Conservation (phyloP, 1,140 invertebrate species). For the Caerostris extrusa region DNA sequence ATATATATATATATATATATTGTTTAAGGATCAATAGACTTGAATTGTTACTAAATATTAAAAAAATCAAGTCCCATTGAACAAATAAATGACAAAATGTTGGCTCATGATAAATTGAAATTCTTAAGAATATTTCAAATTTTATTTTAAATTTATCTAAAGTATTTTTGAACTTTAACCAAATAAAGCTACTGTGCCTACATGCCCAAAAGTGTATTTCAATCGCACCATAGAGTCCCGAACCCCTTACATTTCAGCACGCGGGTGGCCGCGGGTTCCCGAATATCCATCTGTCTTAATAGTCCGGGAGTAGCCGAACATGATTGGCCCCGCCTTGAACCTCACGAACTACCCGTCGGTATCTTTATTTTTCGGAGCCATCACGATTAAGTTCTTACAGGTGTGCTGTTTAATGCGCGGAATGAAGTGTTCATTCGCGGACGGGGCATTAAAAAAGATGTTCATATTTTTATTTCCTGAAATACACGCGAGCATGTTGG, state of each 20-base stretch:
- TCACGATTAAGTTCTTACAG: constrained; percentile 76
- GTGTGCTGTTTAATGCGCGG: constrained; percentile 55
- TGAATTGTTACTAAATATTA: too few relatives aligned
- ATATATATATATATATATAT: too few relatives aligned
- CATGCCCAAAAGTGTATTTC: too few relatives aligned
- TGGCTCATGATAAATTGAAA: too few relatives aligned
- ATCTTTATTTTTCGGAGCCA: neutral
- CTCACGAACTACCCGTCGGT: constrained; percentile 58
- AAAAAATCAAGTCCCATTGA: too few relatives aligned
- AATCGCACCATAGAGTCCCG: neutral
- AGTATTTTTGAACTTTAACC: too few relatives aligned
- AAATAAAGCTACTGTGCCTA: too few relatives aligned
- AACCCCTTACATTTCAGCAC: neutral
- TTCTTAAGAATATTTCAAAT: too few relatives aligned
- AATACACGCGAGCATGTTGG: constrained; percentile 48
- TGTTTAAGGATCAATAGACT: too few relatives aligned
- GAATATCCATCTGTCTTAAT: constrained; percentile 69
- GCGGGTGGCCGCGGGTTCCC: constrained; percentile 41
- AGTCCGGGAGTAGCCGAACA: constrained; percentile 73
- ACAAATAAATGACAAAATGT: too few relatives aligned
- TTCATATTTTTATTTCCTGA: constrained; percentile 38
- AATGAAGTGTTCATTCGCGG: constrained; percentile 73
- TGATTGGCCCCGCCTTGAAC: constrained; percentile 60
- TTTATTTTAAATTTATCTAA: too few relatives aligned
- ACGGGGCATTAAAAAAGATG: constrained; percentile 44